These are phyloP conservation scores for Scolopax bukidnonensis DNA, from an alignment of 2,797 vertebrate species.

Conservation along the genomic window DNA sequence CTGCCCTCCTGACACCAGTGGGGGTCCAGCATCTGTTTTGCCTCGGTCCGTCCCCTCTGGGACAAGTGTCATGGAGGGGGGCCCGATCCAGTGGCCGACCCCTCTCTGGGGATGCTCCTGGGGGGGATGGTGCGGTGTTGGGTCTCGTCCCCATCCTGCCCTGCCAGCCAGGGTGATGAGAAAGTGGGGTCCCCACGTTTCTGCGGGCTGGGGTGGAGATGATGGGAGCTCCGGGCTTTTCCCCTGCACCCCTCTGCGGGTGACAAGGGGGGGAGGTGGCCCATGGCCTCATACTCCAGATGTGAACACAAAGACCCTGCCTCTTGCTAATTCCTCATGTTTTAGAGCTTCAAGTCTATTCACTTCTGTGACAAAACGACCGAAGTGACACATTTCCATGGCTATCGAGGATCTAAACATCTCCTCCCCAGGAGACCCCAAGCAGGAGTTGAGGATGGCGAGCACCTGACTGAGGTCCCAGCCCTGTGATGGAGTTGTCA, in stretches of 20 bases:
- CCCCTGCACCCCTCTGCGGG: not conserved
- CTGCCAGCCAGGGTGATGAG: not conserved
- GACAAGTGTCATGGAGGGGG: not conserved
- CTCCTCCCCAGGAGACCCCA: not conserved
- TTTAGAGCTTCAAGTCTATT: not conserved
- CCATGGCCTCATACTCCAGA: not conserved
- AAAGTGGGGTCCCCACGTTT: not conserved
- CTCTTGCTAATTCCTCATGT: not conserved
- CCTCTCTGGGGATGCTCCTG: accelerated
- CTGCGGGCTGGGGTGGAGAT: not conserved
- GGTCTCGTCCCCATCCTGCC: not conserved
- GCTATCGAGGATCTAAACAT: not conserved
- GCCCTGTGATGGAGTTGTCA: not conserved
- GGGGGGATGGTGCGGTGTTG: accelerated
- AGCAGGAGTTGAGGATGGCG: not conserved
- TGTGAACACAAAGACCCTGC: not conserved
- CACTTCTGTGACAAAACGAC: not conserved
- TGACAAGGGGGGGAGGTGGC: not conserved
- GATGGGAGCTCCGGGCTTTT: not conserved
- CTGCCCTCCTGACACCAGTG: accelerated
- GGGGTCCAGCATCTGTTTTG: not conserved
- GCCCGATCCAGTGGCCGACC: not conserved
- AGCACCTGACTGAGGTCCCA: not conserved
- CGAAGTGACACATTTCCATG: not conserved
- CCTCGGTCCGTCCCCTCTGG: not conserved